Conservation (phyloP, 1,140 invertebrate species). For the Nymphalis io region DNA sequence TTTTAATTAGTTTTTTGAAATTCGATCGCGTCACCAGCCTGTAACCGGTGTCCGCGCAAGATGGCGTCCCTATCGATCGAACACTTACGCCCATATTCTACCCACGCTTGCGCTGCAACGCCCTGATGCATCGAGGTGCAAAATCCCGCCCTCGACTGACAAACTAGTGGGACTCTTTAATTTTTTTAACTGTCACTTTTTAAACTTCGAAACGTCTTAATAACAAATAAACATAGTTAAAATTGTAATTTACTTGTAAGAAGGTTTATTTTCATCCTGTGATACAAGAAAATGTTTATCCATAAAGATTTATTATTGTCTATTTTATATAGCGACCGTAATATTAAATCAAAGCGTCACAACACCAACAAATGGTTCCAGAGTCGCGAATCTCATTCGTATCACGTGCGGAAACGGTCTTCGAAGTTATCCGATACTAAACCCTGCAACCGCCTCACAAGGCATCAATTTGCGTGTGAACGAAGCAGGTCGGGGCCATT, state of each 20-base stretch:
- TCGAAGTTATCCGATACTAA: slow-evolving; percentile 41
- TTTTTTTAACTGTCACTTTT: slow-evolving; percentile 16
- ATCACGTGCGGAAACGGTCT: slow-evolving; percentile 47
- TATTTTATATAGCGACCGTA: slow-evolving; percentile 17
- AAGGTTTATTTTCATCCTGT: background rate
- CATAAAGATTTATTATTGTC: slow-evolving; percentile 8
- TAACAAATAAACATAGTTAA: background rate
- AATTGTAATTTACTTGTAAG: slow-evolving; percentile 19
- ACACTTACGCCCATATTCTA: slow-evolving; percentile 61
- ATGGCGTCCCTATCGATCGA: slow-evolving; percentile 73
- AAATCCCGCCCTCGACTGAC: slow-evolving; percentile 54
- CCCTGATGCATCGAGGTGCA: slow-evolving; percentile 69
- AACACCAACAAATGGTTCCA: slow-evolving; percentile 53
- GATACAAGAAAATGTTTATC: slow-evolving; percentile 1
- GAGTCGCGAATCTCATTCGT: slow-evolving; percentile 55
- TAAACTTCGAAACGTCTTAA: background rate
- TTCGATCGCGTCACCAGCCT: slow-evolving; percentile 42
- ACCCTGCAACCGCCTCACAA: slow-evolving; percentile 46
- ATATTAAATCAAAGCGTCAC: slow-evolving; percentile 48
- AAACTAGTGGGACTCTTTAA: slow-evolving; percentile 16
- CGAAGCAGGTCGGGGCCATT: slow-evolving; percentile 44
- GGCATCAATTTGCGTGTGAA: slow-evolving; percentile 54
- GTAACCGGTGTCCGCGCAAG: slow-evolving; percentile 63
- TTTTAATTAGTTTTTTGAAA: slow-evolving; percentile 37
- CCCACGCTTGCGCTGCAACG: slow-evolving; percentile 74